phyloP scores from a whole-genome alignment of 2,113 vertebrate species.

The Dissostichus mawsoni region DNA sequence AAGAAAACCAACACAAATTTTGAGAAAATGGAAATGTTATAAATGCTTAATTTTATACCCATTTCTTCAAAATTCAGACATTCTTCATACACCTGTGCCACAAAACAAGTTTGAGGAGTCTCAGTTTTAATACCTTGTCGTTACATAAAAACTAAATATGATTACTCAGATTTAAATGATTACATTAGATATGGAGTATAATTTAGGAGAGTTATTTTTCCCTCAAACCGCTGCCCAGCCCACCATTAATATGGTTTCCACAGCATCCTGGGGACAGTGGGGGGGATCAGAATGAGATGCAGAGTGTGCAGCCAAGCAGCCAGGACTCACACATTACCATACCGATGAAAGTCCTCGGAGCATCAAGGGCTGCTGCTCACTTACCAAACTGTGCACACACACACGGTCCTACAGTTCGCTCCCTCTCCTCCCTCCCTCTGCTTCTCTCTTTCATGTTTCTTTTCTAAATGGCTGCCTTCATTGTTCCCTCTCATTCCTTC shows the following conservation, averaged over 20 bases:
- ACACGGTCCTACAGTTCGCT: constrained; percentile 41
- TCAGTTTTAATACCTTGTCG: not conserved
- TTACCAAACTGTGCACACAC: constrained; percentile 59
- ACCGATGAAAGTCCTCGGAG: constrained; percentile 72
- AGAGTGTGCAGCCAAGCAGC: constrained; percentile 66
- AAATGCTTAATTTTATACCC: no score
- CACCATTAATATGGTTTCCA: constrained; percentile 31
- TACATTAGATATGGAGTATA: not conserved
- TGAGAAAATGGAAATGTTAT: no score
- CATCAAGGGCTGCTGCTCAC: constrained; percentile 75
- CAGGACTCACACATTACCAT: constrained; percentile 71
- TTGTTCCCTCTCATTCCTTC: constrained; percentile 70
- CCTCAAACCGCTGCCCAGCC: constrained; percentile 4
- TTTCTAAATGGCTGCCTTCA: constrained; percentile 64
- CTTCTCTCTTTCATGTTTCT: constrained; percentile 27
- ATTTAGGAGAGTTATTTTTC: constrained; percentile 1
- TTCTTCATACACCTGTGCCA: not conserved
- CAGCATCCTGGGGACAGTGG: constrained; percentile 24
- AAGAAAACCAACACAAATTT: no score
- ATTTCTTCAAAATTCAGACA: not conserved
- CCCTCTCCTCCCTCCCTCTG: constrained; percentile 47
- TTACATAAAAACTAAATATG: not conserved
- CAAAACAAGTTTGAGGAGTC: not conserved
- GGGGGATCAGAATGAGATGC: constrained; percentile 64
- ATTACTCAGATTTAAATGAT: not conserved